phyloP scores from a whole-genome alignment of 2,888 invertebrate species.

The Xanthostigma xanthostigma region DNA sequence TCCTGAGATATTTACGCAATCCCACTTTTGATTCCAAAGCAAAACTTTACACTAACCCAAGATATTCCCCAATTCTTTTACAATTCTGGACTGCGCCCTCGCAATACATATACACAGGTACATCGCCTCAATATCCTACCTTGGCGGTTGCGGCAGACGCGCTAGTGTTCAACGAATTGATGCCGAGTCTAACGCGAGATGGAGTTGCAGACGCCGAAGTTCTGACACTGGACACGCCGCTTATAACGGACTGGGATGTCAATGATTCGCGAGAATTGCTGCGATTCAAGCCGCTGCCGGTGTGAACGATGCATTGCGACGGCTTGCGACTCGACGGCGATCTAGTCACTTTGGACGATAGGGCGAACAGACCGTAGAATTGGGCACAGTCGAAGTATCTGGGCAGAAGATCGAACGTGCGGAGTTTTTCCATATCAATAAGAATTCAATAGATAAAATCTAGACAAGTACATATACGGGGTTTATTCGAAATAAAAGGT shows the following conservation, averaged over 20 bases:
- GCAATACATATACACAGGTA: no score
- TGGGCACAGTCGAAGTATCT: slow-evolving; percentile 91
- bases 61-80: no score
- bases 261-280: slow-evolving; percentile 77
- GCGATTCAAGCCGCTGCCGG: slow-evolving; percentile 41
- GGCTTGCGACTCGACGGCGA: slow-evolving; percentile 62
- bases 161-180: slow-evolving; percentile 44
- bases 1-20: no score
- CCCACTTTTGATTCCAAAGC: no score
- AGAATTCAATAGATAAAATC: no score
- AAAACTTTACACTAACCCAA: no score
- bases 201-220: slow-evolving; percentile 43
- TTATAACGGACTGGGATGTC: slow-evolving; percentile 32
- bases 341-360: slow-evolving; percentile 74
- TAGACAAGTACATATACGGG: no score
- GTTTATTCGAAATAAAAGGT: no score
- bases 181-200: slow-evolving; percentile 65
- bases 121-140: neutral
- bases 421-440: no score
- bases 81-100: no score
- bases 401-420: slow-evolving; percentile 19
- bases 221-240: slow-evolving; percentile 31
- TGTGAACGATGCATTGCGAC: slow-evolving; percentile 46
- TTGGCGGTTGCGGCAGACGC: slow-evolving; percentile 36
- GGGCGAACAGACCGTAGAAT: slow-evolving; percentile 86